Evolutionary conservation across 2,888 invertebrate genomes (phyloP).

Genomic region (Thecocarcelia acutangulata): DNA sequence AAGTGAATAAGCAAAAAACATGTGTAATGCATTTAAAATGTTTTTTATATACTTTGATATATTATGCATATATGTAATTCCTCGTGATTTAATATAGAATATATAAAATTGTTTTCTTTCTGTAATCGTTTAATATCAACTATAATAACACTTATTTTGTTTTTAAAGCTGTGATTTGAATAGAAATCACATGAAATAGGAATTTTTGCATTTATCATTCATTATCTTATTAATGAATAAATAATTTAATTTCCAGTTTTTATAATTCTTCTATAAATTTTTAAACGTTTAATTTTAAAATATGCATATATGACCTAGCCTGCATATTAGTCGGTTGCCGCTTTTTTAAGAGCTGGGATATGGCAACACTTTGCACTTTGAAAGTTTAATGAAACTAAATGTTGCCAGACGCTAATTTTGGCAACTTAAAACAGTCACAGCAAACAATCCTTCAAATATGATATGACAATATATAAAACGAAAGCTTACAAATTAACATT

Average conservation of each 20-base stretch:
- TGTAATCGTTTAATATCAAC: constrained; percentile 29
- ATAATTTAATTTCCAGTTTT: background rate
- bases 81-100: background rate
- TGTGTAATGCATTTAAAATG: constrained; percentile 54
- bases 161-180: constrained; percentile 43
- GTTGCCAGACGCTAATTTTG: too few relatives aligned
- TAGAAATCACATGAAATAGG: constrained; percentile 27
- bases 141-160: background rate
- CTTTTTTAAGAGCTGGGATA: too few relatives aligned
- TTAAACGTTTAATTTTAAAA: too few relatives aligned
- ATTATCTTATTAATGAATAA: background rate
- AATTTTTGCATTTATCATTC: background rate
- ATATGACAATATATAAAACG: too few relatives aligned
- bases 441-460: too few relatives aligned
- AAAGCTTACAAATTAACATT: too few relatives aligned
- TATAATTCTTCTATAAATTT: too few relatives aligned
- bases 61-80: constrained; percentile 7
- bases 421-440: too few relatives aligned
- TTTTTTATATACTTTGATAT: constrained; percentile 6
- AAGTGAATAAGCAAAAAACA: constrained; percentile 30
- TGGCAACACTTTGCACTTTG: too few relatives aligned
- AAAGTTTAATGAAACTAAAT: too few relatives aligned
- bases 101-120: constrained; percentile 33
- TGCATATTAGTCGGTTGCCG: too few relatives aligned
- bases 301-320: too few relatives aligned